These are phyloP conservation scores for Vidua chalybeata DNA, from an alignment of 2,113 vertebrate species.

Conservation along the genomic window DNA sequence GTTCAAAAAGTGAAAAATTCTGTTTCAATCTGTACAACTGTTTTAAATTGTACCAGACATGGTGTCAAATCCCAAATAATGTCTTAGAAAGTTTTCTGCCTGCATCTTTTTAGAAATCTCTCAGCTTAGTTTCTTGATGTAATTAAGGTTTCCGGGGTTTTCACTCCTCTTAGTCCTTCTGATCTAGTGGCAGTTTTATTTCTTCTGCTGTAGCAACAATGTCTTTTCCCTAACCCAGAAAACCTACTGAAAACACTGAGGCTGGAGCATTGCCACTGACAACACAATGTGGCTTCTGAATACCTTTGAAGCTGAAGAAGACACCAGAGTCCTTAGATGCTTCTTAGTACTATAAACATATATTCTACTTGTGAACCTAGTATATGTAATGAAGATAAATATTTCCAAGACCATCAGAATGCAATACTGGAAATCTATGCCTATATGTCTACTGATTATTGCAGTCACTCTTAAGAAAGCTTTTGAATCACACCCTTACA, in stretches of 20 bases:
- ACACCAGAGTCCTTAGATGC: background rate
- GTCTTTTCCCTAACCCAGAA: background rate
- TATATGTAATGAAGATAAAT: background rate
- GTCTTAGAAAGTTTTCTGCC: background rate
- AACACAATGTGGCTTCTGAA: background rate
- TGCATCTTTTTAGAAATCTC: background rate
- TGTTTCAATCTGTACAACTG: background rate
- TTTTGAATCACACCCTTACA: background rate
- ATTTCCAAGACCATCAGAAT: background rate
- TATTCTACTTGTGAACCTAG: background rate
- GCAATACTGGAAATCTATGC: background rate
- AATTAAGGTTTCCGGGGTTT: background rate
- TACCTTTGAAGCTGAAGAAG: background rate
- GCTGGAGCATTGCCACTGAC: background rate
- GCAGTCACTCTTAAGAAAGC: background rate
- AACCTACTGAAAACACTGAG: background rate
- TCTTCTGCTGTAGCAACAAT: background rate
- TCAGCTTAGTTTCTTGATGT: background rate
- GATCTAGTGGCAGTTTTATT: background rate
- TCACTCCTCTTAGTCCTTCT: background rate
- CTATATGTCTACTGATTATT: background rate
- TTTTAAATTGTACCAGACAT: background rate
- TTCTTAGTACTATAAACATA: background rate
- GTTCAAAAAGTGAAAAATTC: background rate
- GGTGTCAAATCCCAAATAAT: background rate